Evolutionary conservation across 2,797 vertebrate genomes (phyloP).

Genomic region (Merluccius polli): DNA sequence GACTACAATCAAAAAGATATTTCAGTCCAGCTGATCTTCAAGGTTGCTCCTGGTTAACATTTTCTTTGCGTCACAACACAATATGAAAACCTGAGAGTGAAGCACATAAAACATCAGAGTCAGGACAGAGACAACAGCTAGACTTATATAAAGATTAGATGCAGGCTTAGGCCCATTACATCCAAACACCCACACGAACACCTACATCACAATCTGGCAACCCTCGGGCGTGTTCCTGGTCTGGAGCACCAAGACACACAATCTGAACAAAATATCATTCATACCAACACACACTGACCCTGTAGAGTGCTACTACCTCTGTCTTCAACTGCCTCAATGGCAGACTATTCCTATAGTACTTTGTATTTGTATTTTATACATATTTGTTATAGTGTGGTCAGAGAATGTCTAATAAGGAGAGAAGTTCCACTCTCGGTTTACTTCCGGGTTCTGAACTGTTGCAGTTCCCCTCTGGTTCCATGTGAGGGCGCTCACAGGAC

Average conservation of each 20-base stretch:
- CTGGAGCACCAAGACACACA: neutral
- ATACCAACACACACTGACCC: neutral
- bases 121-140: neutral
- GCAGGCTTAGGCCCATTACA: neutral
- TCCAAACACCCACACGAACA: neutral
- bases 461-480: no score
- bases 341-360: neutral
- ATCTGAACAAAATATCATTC: neutral
- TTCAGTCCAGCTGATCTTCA: neutral
- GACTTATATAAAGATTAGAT: slow-evolving; percentile 1
- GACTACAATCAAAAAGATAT: neutral
- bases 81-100: neutral
- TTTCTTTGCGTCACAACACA: neutral
- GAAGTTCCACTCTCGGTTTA: no score
- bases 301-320: neutral
- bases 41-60: neutral
- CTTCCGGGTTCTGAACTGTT: no score
- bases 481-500: no score
- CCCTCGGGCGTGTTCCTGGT: neutral
- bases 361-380: neutral
- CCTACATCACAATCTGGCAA: neutral
- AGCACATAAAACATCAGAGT: neutral
- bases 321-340: neutral
- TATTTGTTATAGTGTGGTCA: neutral
- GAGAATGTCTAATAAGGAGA: no score